phyloP scores from a whole-genome alignment of 2,797 vertebrate species.

The Micromesistius poutassou region DNA sequence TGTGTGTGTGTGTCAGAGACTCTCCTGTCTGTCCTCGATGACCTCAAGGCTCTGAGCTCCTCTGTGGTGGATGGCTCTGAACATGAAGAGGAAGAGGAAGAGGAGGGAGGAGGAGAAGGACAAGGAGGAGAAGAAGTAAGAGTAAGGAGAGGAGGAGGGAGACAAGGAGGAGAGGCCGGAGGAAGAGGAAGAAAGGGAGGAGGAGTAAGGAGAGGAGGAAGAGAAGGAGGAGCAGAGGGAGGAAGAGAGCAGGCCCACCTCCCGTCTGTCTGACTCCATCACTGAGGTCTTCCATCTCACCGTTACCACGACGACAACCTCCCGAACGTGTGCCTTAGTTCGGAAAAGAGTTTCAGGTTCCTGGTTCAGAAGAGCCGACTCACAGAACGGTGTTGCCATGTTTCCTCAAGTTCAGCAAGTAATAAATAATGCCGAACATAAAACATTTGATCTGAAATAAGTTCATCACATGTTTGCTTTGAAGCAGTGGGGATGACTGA shows the following conservation, averaged over 20 bases:
- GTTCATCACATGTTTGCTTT: background rate
- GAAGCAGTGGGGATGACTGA: background rate
- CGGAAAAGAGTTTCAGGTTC: too few relatives aligned
- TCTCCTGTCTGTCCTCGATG: constrained; percentile 75
- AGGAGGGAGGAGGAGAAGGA: constrained; percentile 39
- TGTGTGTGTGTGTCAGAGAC: constrained; percentile 63
- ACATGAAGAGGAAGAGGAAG: constrained; percentile 62
- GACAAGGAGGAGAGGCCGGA: constrained; percentile 43
- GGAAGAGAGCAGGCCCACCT: too few relatives aligned
- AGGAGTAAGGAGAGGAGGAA: constrained; percentile 22
- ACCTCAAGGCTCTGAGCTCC: constrained; percentile 78
- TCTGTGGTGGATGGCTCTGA: constrained; percentile 77
- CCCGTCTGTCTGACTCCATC: background rate
- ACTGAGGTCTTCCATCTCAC: background rate
- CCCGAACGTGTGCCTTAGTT: background rate
- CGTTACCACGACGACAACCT: background rate
- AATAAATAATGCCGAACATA: background rate
- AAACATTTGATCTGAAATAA: background rate
- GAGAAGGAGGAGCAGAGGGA: constrained; percentile 26
- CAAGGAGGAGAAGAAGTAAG: constrained; percentile 41
- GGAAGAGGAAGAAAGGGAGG: constrained; percentile 52
- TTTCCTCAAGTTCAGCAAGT: background rate
- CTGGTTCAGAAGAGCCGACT: too few relatives aligned
- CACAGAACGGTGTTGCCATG: background rate
- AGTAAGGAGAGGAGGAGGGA: constrained; percentile 43